Conservation (phyloP, 2,797 vertebrate species). For the Leuciscus waleckii region DNA sequence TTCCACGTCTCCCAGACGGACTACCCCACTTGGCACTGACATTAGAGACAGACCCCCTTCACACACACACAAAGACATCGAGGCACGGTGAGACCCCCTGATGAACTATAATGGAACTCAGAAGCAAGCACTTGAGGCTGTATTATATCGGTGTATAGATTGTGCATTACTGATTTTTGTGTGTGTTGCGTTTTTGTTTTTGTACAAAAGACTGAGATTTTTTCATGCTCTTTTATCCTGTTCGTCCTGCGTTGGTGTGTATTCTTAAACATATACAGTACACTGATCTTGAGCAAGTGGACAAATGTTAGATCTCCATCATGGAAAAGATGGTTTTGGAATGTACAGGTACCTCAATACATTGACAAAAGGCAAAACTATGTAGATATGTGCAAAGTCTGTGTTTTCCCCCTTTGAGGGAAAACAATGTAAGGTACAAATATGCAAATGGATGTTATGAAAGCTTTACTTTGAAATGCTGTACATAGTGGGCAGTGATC, state of each 20-base stretch:
- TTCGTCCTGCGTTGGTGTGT: constrained; percentile 80
- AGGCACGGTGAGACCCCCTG: constrained; percentile 87
- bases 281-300: constrained; percentile 69
- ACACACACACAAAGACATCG: constrained; percentile 95
- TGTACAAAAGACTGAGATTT: constrained; percentile 71
- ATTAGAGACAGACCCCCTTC: constrained; percentile 92
- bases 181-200: constrained; percentile 66
- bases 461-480: constrained; percentile 99
- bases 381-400: constrained; percentile 90
- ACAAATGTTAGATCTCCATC: constrained; percentile 67
- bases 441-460: constrained; percentile 98
- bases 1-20: constrained; percentile 92
- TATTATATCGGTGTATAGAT: constrained; percentile 81
- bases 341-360: constrained; percentile 76
- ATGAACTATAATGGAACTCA: constrained; percentile 68
- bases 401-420: constrained; percentile 84
- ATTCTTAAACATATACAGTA: constrained; percentile 80
- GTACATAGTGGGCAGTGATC: constrained; percentile 89
- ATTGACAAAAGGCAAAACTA: constrained; percentile 70
- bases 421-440: constrained; percentile 88
- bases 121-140: constrained; percentile 79
- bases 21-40: constrained; percentile 91
- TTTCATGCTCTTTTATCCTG: constrained; percentile 83
- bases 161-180: constrained; percentile 56
- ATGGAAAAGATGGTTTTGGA: constrained; percentile 62